Evolutionary conservation across 2,888 invertebrate genomes (phyloP).

Genomic region (Nezara viridula): DNA sequence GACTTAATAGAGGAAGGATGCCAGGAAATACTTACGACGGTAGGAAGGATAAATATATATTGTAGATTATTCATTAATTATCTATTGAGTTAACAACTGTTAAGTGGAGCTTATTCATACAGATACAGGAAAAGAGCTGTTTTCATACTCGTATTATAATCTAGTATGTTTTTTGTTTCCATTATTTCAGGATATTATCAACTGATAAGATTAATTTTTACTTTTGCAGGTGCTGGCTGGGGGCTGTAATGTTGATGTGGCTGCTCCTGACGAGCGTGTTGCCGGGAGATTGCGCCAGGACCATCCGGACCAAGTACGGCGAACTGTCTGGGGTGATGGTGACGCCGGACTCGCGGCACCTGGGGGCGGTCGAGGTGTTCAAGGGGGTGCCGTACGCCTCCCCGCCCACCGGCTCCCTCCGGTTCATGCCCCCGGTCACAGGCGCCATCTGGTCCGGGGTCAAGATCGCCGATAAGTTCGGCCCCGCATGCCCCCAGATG

Average conservation of each 20-base stretch:
- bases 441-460: slow-evolving; percentile 93
- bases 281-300: slow-evolving; percentile 76
- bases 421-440: slow-evolving; percentile 97
- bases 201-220: not conserved
- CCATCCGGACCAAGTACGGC: slow-evolving; percentile 89
- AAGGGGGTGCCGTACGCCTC: slow-evolving; percentile 95
- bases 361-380: slow-evolving; percentile 93
- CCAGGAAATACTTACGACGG: too few relatives aligned
- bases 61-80: too few relatives aligned
- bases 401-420: slow-evolving; percentile 87
- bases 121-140: too few relatives aligned
- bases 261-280: slow-evolving; percentile 36
- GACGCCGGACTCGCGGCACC: slow-evolving; percentile 82
- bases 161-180: too few relatives aligned
- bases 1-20: too few relatives aligned
- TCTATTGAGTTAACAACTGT: too few relatives aligned
- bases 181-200: too few relatives aligned
- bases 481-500: slow-evolving; percentile 94
- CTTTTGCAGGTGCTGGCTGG: slow-evolving; percentile 56
- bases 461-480: slow-evolving; percentile 87
- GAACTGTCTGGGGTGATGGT: slow-evolving; percentile 89
- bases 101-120: too few relatives aligned
- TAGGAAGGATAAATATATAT: too few relatives aligned
- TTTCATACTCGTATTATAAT: too few relatives aligned
- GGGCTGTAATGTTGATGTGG: slow-evolving; percentile 65